Percentiles rank a stretch among this genome's conserved stretches.
These are phyloP conservation scores for Montifringilla adamsi DNA, from an alignment of 2,113 vertebrate species.

Conservation along the genomic window DNA sequence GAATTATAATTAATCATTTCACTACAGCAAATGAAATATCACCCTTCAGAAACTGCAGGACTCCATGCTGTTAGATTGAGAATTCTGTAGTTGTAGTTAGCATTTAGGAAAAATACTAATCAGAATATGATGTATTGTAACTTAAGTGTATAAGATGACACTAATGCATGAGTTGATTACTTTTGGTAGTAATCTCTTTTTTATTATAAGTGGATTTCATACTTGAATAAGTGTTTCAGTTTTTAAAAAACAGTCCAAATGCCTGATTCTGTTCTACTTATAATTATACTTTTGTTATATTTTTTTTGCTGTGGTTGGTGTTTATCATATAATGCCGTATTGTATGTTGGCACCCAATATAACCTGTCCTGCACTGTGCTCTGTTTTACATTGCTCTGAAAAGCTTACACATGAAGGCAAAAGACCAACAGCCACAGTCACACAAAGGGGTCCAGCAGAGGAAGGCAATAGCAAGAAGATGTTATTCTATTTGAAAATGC, in stretches of 20 bases:
- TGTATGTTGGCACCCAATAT: background rate
- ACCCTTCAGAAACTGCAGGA: background rate
- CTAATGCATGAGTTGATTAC: background rate
- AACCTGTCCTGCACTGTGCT: background rate
- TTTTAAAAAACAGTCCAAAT: background rate
- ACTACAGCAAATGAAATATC: background rate
- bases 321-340: background rate
- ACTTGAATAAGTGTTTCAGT: background rate
- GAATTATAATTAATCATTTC: background rate
- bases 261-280: background rate
- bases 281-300: background rate
- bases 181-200: background rate
- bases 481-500: fast-evolving
- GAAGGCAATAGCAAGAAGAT: background rate
- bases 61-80: background rate
- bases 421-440: background rate
- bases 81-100: background rate
- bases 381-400: background rate
- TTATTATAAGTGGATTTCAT: background rate
- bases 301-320: background rate
- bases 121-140: background rate
- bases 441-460: background rate
- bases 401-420: background rate
- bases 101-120: constrained; percentile 1
- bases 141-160: background rate